Evolutionary conservation across 2,113 vertebrate genomes (phyloP).

Genomic region (Cichladusa arquata): DNA sequence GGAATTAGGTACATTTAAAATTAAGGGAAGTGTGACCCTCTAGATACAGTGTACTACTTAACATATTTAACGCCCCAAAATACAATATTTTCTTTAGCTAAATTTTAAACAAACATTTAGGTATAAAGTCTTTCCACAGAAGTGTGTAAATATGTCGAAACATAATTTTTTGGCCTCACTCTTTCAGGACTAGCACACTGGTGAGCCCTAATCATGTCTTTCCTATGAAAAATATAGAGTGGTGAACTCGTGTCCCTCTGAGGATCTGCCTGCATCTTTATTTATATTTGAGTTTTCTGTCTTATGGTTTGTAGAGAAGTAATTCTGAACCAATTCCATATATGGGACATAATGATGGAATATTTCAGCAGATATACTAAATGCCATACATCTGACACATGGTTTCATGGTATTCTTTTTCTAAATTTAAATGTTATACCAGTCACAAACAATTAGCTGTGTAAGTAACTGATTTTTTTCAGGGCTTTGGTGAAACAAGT

Average conservation of each 20-base stretch:
- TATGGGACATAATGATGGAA: neutral
- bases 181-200: neutral
- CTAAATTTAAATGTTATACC: neutral
- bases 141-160: neutral
- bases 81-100: neutral
- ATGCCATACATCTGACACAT: neutral
- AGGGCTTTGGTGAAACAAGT: neutral
- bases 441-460: neutral
- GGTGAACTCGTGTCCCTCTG: accelerated
- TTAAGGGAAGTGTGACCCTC: neutral
- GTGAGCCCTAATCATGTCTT: neutral
- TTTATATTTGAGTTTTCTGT: neutral
- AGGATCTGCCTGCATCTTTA: neutral
- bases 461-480: neutral
- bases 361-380: neutral
- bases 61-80: neutral
- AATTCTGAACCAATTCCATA: neutral
- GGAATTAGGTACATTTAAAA: neutral
- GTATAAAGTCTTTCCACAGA: neutral
- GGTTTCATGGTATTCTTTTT: neutral
- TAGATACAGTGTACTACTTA: neutral
- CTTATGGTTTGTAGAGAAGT: neutral
- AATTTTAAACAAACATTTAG: neutral
- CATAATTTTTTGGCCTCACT: neutral
- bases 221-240: neutral